Evolutionary conservation across 2,797 vertebrate species (phyloP), one percentile per base, ranked within the genome.

Genomic region (Chromis chromis): DNA sequence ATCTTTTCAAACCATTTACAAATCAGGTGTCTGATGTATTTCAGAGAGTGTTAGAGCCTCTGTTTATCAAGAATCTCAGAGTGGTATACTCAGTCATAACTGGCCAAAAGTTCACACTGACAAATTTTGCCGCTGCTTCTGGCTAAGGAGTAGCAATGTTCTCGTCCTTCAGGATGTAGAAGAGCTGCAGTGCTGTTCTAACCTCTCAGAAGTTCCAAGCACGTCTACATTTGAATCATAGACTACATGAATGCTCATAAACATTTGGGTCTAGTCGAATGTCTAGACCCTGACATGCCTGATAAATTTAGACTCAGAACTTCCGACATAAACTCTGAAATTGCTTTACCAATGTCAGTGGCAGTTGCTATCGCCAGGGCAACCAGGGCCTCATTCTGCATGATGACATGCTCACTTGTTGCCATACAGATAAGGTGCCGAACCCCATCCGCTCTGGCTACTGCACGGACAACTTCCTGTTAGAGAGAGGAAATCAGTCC

Each of bases 381-480:
- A 21, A 95, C 94, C 82, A 97, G 88, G 62, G 97, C 96, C 86
- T 97, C 96, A 6, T 96, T 97, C 92, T 97, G 96, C 93, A 95
- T 95, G 89, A 96, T 96, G 78, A 94, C 90, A 0, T 98, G 95
- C 69, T 96, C 91, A 0, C 95, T 96, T 44, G 92, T 96, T 82
- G 95, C 95, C 96, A 97, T 97, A 74, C 95, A 93, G 84, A 97
- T 94, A 12, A 97, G 94, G 77, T 96, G 95, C 73, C 93, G 95
- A 73, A 96, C 84, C 77, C 96, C 96, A 73, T 95, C 92, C 46
- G 96, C 94, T 85, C 94, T 92, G 71, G 93, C 93, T 39, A 97
- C 92, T 50, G 96, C 95, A 27, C 74, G 89, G 69, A 97, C 94
- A 36, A 97, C 96, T 91, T 96, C 96, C 96, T 98, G 86, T 79